Conservation (phyloP, 2,797 vertebrate genomes). For the Tenualosa ilisha region DNA sequence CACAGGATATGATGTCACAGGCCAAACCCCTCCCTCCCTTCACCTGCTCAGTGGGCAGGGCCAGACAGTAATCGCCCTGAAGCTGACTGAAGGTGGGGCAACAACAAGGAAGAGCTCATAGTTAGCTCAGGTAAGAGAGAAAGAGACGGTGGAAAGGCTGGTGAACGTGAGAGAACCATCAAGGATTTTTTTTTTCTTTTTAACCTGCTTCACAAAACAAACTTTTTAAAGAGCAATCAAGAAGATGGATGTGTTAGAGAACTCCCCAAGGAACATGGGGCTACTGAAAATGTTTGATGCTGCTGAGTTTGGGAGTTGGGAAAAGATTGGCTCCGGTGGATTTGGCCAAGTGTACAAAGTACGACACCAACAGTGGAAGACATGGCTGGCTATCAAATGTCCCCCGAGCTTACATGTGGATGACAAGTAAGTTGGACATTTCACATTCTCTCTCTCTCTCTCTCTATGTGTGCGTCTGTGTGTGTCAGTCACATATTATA, state of each 20-base stretch:
- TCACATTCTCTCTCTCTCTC: background rate
- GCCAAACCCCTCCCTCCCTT: constrained; percentile 63
- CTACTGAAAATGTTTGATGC: constrained; percentile 89
- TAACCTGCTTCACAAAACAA: background rate
- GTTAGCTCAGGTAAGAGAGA: constrained; percentile 55
- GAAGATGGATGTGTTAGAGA: constrained; percentile 81
- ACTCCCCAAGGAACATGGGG: constrained; percentile 84
- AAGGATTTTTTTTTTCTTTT: constrained; percentile 42
- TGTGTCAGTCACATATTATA: background rate
- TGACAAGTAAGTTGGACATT: constrained; percentile 84
- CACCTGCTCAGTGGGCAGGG: constrained; percentile 75
- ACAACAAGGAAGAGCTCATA: constrained; percentile 72
- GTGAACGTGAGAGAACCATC: constrained; percentile 27
- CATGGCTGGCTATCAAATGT: constrained; percentile 96
- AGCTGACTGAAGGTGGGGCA: constrained; percentile 56
- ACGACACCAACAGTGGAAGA: constrained; percentile 96
- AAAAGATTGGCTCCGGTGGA: constrained; percentile 95
- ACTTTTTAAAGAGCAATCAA: constrained; percentile 32
- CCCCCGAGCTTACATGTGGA: constrained; percentile 95
- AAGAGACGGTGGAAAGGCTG: constrained; percentile 43
- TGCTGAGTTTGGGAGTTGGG: constrained; percentile 88
- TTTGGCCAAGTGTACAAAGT: constrained; percentile 98
- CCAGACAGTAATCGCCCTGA: constrained; percentile 42
- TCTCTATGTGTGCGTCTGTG: too few species aligned
- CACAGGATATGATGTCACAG: constrained; percentile 76